Evolutionary conservation across 2,113 vertebrate genomes (phyloP).

Genomic region (Silurus asotus): DNA sequence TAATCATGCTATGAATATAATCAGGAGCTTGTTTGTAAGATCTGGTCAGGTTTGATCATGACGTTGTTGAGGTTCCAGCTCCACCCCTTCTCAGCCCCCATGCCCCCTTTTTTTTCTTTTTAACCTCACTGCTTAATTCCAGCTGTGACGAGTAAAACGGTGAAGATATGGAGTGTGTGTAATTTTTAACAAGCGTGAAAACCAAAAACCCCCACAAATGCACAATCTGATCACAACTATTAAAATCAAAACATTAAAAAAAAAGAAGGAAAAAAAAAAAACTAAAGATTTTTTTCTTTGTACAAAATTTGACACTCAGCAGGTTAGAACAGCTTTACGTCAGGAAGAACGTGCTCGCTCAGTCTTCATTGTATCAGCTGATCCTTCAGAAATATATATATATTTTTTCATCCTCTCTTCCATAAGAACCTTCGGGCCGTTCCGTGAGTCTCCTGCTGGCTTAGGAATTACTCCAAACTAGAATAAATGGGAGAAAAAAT

Average conservation of each 20-base stretch:
- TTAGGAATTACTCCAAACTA: conserved; percentile 70
- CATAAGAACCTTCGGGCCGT: conserved; percentile 47
- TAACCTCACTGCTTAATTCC: neutral
- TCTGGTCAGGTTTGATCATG: neutral
- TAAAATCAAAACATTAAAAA: conserved; percentile 49
- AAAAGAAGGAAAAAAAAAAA: conserved; percentile 18
- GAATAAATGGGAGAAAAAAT: conserved; percentile 9
- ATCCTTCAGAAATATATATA: neutral
- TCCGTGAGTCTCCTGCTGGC: neutral
- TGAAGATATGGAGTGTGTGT: conserved; percentile 7
- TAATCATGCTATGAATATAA: neutral
- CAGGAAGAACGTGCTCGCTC: conserved; percentile 38
- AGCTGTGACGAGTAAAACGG: neutral
- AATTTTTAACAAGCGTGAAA: neutral
- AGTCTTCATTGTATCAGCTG: neutral
- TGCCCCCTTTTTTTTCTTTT: neutral
- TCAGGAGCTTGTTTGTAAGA: neutral
- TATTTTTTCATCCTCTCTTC: conserved; percentile 42
- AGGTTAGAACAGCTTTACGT: conserved; percentile 56
- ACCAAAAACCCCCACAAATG: neutral
- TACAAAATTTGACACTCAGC: conserved; percentile 59
- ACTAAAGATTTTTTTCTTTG: conserved; percentile 54
- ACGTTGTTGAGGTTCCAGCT: neutral
- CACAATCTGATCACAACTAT: conserved; percentile 36
- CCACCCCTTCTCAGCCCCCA: neutral